Conservation (phyloP, 2,797 vertebrate genomes). For the Nothura maculosa region DNA sequence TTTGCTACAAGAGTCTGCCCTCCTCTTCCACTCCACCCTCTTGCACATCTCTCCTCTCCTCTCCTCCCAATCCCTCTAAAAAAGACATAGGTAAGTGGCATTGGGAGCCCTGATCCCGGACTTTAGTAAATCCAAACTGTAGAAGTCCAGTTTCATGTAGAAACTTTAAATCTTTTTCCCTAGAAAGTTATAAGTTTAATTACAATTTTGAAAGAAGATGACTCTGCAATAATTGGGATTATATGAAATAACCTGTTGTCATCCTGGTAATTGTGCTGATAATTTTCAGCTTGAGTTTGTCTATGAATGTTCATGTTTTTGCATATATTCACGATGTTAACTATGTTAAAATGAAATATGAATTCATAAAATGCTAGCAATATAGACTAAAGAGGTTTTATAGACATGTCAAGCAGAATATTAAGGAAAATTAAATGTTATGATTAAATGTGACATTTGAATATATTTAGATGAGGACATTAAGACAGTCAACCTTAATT, state of each 20-base stretch:
- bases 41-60: accelerated
- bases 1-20: not conserved
- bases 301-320: not conserved
- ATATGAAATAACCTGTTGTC: not conserved
- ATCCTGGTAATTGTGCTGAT: not conserved
- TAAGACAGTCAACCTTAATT: not conserved
- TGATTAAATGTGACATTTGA: not conserved
- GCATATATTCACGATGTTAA: not conserved
- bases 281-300: not conserved
- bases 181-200: not conserved
- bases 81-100: too few species aligned
- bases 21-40: not conserved
- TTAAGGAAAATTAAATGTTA: not conserved
- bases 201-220: not conserved
- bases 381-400: not conserved
- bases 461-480: not conserved
- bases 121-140: not conserved
- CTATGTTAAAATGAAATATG: not conserved
- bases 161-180: not conserved
- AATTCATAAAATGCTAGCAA: not conserved
- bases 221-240: not conserved
- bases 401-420: not conserved
- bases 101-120: accelerated
- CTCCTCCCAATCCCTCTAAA: accelerated
- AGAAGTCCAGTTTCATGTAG: not conserved